Percentiles rank a stretch among this genome's conserved stretches.
Conservation (phyloP, 2,113 vertebrate genomes). For the Chauna torquata region DNA sequence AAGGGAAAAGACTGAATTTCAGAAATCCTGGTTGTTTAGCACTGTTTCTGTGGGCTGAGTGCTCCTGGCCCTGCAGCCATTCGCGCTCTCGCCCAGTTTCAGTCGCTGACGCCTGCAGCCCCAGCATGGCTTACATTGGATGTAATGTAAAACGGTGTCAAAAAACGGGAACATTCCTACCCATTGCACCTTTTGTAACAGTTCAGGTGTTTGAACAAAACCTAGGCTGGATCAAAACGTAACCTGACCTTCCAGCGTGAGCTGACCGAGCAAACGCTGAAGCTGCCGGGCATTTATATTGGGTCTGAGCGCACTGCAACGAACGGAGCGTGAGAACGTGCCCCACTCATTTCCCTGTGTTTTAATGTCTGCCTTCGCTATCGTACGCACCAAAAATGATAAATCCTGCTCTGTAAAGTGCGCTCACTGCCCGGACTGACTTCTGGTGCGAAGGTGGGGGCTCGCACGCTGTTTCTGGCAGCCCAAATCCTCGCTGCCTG, state of each 20-base stretch:
- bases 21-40: rapidly evolving
- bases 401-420: rapidly evolving
- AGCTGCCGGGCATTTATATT: neutral
- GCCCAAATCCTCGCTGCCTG: neutral
- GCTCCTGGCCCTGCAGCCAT: rapidly evolving
- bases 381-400: rapidly evolving
- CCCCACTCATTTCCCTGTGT: neutral
- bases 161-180: rapidly evolving
- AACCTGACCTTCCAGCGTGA: rapidly evolving
- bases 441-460: rapidly evolving
- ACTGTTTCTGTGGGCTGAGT: neutral
- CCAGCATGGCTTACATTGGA: rapidly evolving
- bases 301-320: too few species aligned
- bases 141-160: neutral
- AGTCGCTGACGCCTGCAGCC: neutral
- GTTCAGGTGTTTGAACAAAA: rapidly evolving
- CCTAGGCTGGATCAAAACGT: rapidly evolving
- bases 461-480: rapidly evolving
- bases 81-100: neutral
- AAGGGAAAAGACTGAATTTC: rapidly evolving
- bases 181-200: rapidly evolving
- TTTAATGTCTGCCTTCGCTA: neutral
- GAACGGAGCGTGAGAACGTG: neutral
- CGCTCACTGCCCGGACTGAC: rapidly evolving
- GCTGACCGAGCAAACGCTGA: too few species aligned